Evolutionary conservation across 2,888 invertebrate species (phyloP).

Genomic region (Phymatocera aterrima): DNA sequence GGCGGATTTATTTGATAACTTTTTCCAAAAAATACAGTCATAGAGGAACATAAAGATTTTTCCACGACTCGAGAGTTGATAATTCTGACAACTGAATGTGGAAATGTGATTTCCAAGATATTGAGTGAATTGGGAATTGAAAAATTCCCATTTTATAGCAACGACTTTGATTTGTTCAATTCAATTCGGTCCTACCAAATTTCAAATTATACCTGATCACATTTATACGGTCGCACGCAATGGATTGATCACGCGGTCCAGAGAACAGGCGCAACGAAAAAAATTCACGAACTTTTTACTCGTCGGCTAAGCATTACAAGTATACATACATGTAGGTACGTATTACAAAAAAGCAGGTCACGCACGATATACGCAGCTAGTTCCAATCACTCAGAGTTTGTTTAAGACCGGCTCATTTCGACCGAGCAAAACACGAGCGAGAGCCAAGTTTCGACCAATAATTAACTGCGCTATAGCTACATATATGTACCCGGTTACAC

Average conservation of each 20-base stretch:
- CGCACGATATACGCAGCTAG: constrained; percentile 33
- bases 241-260: neutral
- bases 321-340: too few relatives aligned
- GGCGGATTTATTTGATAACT: constrained; percentile 68
- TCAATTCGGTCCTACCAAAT: neutral
- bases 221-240: neutral
- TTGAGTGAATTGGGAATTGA: neutral
- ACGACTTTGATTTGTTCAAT: neutral
- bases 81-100: neutral
- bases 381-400: constrained; percentile 35
- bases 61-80: neutral
- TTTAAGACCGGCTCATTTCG: constrained; percentile 27
- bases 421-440: constrained; percentile 1
- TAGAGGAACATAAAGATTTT: constrained; percentile 60
- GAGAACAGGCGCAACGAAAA: neutral
- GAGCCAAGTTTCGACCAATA: constrained; percentile 26
- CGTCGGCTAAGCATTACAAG: neutral
- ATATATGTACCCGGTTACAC: constrained; percentile 13
- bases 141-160: neutral
- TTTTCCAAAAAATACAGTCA: constrained; percentile 64
- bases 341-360: neutral
- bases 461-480: constrained; percentile 24
- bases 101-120: neutral
- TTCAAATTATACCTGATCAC: too few relatives aligned
- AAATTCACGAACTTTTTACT: neutral